These are phyloP conservation scores for Rhynchonycteris naso DNA, from an alignment of 2,797 vertebrate genomes.

Conservation along the genomic window DNA sequence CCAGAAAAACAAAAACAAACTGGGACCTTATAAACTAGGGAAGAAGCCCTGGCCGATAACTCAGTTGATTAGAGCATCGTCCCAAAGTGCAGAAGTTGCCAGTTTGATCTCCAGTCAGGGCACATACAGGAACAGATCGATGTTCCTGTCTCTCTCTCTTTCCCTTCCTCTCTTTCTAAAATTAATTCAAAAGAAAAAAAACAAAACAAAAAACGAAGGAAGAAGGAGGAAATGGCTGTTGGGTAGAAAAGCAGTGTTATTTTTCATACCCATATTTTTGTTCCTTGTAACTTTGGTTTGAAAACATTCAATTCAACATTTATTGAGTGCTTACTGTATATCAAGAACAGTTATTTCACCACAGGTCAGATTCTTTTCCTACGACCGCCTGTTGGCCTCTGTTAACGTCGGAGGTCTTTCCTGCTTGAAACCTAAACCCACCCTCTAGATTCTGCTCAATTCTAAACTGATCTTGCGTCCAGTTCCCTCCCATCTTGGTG, in stretches of 20 bases:
- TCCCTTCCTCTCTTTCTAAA: too few species aligned
- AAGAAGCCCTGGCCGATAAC: not conserved
- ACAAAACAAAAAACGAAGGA: not conserved
- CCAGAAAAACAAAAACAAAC: not conserved
- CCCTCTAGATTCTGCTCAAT: not conserved
- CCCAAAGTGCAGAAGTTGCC: too few species aligned
- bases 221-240: not conserved
- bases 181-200: not conserved
- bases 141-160: too few species aligned
- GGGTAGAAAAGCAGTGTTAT: not conserved
- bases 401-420: not conserved
- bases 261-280: not conserved
- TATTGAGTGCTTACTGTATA: not conserved
- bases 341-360: not conserved
- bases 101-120: too few species aligned
- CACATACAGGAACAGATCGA: too few species aligned
- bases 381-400: not conserved
- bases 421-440: not conserved
- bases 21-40: not conserved
- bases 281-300: not conserved
- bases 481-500: not conserved
- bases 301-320: not conserved
- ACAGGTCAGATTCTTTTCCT: not conserved
- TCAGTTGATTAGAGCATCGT: too few species aligned
- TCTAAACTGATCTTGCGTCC: not conserved